A percentile compares a stretch with the other conserved stretches of the same genome.
Evolutionary conservation across 2,113 vertebrate species (phyloP).

Genomic region (Leuciscus idus): DNA sequence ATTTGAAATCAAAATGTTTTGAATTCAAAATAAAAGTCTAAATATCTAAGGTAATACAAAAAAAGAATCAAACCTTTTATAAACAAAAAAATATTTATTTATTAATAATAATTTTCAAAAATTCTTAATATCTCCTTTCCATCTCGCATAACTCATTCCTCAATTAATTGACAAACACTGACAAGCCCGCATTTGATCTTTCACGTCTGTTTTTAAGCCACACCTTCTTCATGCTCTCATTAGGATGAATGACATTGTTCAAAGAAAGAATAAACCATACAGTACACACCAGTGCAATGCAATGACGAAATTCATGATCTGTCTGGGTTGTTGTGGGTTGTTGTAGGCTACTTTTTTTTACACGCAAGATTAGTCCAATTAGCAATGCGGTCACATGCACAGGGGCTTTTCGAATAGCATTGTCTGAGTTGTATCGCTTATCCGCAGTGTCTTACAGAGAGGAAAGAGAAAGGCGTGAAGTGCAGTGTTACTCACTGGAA

Average conservation of each 20-base stretch:
- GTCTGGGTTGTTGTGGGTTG: neutral
- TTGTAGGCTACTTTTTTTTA: neutral
- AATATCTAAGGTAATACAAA: too few species aligned
- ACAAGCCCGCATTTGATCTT: neutral
- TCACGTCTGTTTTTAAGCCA: neutral
- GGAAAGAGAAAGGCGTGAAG: constrained; percentile 6
- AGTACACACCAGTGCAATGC: neutral
- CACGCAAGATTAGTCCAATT: constrained; percentile 12
- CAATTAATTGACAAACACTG: neutral
- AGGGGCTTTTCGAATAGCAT: neutral
- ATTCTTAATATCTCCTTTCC: neutral
- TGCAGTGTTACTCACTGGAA: constrained; percentile 3
- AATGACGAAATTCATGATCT: neutral
- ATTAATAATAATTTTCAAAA: neutral
- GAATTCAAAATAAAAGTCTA: too few species aligned
- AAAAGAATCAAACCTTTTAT: too few species aligned
- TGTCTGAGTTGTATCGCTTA: constrained; percentile 24
- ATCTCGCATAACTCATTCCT: neutral
- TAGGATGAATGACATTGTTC: neutral
- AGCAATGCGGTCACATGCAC: neutral
- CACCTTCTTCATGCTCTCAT: neutral
- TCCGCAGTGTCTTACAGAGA: constrained; percentile 2
- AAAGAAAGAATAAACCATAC: neutral
- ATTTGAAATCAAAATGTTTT: too few species aligned
- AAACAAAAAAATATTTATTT: neutral